These are phyloP conservation scores for Tetrao urogallus DNA, from an alignment of 2,113 vertebrate genomes.

Conservation along the genomic window DNA sequence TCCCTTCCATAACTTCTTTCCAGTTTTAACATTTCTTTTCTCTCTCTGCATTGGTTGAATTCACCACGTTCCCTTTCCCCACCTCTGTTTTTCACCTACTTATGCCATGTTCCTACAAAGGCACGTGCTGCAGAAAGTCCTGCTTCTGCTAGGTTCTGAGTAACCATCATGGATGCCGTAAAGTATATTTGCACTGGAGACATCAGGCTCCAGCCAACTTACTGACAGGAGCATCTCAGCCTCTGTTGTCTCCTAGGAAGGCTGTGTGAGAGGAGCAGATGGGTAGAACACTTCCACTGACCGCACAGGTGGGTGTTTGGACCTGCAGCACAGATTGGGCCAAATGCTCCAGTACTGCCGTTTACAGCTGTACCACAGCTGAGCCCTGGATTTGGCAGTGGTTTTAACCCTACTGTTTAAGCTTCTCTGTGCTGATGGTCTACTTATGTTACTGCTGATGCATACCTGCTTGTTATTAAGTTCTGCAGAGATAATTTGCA, in stretches of 20 bases:
- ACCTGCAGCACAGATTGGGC: not conserved
- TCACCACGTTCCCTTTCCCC: not conserved
- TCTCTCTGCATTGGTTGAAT: not conserved
- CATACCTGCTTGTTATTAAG: not conserved
- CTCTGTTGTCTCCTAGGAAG: not conserved
- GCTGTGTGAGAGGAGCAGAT: rapidly evolving
- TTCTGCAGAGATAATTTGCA: not conserved
- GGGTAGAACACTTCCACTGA: not conserved
- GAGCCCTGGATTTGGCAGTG: rapidly evolving
- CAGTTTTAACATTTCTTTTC: not conserved
- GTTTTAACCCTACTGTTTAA: not conserved
- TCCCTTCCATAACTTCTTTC: not conserved
- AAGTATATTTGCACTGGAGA: not conserved
- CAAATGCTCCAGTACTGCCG: not conserved
- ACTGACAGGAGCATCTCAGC: not conserved
- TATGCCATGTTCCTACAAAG: not conserved
- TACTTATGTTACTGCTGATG: not conserved
- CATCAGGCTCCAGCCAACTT: not conserved
- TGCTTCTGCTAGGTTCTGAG: not conserved
- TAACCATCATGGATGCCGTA: not conserved
- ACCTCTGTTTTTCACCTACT: not conserved
- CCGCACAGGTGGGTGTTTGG: not conserved
- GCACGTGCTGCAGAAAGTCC: not conserved
- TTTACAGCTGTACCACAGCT: rapidly evolving
- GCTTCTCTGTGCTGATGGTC: not conserved